Evolutionary conservation across 2,113 vertebrate species (phyloP).

Genomic region (Danio rerio): GRCz12tu NC_133194.1:26378001-26378500

Average conservation of each 20-base stretch:
- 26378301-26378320: constrained; percentile 2
- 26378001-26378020: too few relatives aligned
- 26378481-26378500: constrained; percentile 84
- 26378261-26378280: neutral
- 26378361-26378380: constrained; percentile 14
- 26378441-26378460: neutral
- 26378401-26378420: neutral
- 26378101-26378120: too few relatives aligned
- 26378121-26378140: too few relatives aligned
- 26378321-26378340: constrained; percentile 36
- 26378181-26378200: too few relatives aligned
- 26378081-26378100: too few relatives aligned
- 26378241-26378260: neutral
- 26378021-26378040: too few relatives aligned
- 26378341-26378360: constrained; percentile 15
- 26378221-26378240: neutral
- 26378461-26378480: constrained; percentile 1
- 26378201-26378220: neutral
- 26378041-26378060: too few relatives aligned
- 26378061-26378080: too few relatives aligned
- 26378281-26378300: neutral
- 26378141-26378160: too few relatives aligned
- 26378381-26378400: constrained; percentile 18
- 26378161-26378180: too few relatives aligned
- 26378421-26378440: neutral